phyloP scores from a whole-genome alignment of 2,113 vertebrate genomes.

The Chinchilla lanigera region DNA sequence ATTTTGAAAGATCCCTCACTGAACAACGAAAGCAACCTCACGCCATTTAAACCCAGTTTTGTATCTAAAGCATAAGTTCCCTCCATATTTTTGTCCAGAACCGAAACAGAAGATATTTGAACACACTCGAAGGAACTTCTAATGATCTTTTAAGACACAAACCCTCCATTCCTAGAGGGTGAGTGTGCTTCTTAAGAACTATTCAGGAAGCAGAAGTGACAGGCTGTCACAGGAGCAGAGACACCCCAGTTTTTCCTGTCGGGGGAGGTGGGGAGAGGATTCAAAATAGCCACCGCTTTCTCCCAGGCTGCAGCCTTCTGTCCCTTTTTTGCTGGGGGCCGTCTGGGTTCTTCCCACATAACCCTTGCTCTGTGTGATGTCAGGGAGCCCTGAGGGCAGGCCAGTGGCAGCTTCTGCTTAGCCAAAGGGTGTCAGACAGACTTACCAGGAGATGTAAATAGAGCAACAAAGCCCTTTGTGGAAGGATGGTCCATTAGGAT shows the following conservation, averaged over 20 bases:
- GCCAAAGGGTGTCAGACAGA: neutral
- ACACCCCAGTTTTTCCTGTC: neutral
- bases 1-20: neutral
- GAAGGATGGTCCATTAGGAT: neutral
- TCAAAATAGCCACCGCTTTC: neutral
- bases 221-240: neutral
- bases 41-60: neutral
- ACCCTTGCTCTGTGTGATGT: neutral
- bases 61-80: neutral
- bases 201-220: neutral
- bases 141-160: neutral
- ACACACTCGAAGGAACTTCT: neutral
- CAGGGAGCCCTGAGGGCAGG: neutral
- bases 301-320: neutral
- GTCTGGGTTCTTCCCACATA: neutral
- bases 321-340: neutral
- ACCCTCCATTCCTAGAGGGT: neutral
- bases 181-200: neutral
- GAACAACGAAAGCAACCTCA: neutral
- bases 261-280: rapidly evolving
- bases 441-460: neutral
- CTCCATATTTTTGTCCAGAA: neutral
- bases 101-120: neutral
- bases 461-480: slow-evolving; percentile 29
- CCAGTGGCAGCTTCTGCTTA: neutral